These are phyloP conservation scores for Macrotus californicus DNA, from an alignment of 2,113 vertebrate genomes.

Conservation along the genomic window DNA sequence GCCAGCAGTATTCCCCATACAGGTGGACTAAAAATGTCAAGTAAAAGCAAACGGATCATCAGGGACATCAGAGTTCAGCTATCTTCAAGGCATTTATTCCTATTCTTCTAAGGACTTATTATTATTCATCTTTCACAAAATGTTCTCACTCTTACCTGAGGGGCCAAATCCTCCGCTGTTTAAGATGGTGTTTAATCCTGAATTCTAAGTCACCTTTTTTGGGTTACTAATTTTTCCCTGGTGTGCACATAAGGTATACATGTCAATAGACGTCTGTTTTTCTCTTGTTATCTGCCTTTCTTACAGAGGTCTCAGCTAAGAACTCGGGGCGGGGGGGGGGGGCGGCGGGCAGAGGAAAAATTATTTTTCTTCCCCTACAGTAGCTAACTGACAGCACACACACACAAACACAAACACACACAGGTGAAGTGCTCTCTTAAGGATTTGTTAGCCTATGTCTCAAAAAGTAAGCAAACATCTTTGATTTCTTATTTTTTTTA, in stretches of 20 bases:
- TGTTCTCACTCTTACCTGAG: not conserved
- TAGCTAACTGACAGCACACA: not conserved
- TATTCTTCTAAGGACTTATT: not conserved
- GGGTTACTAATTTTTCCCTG: not conserved
- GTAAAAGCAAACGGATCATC: not conserved
- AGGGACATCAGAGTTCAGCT: not conserved
- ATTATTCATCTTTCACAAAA: not conserved
- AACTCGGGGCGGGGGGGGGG: too few relatives aligned
- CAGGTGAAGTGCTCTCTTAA: not conserved
- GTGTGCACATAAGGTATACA: not conserved
- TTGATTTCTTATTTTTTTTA: not conserved
- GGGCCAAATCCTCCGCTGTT: not conserved
- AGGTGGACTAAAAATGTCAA: fast-evolving
- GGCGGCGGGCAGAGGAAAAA: not conserved
- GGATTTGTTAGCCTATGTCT: not conserved
- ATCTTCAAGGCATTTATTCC: not conserved
- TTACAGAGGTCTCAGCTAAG: not conserved
- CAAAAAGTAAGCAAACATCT: not conserved
- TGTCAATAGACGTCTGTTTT: not conserved
- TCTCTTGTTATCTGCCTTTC: not conserved
- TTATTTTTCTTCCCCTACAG: not conserved
- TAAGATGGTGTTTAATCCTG: not conserved
- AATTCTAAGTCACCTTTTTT: not conserved
- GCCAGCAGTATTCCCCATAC: not conserved
- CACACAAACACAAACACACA: not conserved